Evolutionary conservation across 2,797 vertebrate genomes (phyloP), one percentile per base, ranked within the genome.

Genomic region (Chromis chromis): DNA sequence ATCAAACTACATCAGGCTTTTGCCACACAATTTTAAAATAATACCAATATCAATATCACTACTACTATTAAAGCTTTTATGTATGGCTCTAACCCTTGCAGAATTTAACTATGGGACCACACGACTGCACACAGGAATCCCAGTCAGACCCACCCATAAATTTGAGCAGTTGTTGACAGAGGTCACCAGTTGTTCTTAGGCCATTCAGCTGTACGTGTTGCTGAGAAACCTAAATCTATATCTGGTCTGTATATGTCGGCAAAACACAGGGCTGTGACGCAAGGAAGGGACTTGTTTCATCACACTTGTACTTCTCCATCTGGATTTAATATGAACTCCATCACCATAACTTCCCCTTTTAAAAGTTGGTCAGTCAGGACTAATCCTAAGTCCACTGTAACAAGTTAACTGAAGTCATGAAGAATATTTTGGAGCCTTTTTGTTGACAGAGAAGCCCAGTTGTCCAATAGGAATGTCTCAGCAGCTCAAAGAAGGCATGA

Each of bases 131-230:
- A 39, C 12, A 39, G 36, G 54, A 60, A 17, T 63, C 25, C 48
- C 58, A 2, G 21, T n/a, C 33, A 27, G 36, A 54, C 70, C 21
- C 46, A 1, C 67, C 59, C 67, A 33, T 54, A 56, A 14, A 44
- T 69, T 53, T 8, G 49, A 86, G 61, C n/a, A 21, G 9, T 53
- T 53, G 74, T 14, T 75, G 81, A 84, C 84, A 89, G 76, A 59
- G 55, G 79, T 78, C 83, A 84, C 58, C 89, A 89, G 85, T 77
- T 90, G 85, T 71, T 78, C 74, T 7, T 68, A 39, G 55, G 59
- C 78, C 73, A 69, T 77, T 83, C 65, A 66, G 74, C 68, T 59
- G 22, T 57, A 75, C 48, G 39, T 58, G 66, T 31, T 69, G 55
- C 86, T 69, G 69, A 85, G 78, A 50, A 65, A 57, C 28, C 65